Evolutionary conservation across 2,888 invertebrate species (phyloP).

Genomic region (Acanthosoma haemorrhoidale): DNA sequence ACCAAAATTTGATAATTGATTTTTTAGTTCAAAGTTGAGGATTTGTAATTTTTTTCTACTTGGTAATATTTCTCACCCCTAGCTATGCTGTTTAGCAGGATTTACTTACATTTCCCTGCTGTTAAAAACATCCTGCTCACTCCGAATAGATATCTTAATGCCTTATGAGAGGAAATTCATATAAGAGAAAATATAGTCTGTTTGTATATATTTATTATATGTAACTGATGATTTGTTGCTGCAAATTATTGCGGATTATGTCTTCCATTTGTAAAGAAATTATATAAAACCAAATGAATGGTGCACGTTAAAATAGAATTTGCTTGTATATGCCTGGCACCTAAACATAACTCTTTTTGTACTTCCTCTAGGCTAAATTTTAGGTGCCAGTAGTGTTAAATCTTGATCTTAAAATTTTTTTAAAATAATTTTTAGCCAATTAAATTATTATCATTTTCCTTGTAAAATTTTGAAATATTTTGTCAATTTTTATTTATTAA

Average conservation of each 20-base stretch:
- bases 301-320: constrained; percentile 24
- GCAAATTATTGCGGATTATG: constrained; percentile 32
- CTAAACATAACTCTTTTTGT: constrained; percentile 28
- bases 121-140: constrained; percentile 35
- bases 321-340: constrained; percentile 28
- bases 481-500: constrained; percentile 22
- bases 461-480: constrained; percentile 20
- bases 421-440: constrained; percentile 18
- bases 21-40: too few species aligned
- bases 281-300: constrained; percentile 31
- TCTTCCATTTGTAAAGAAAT: constrained; percentile 37
- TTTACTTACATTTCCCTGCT: constrained; percentile 13
- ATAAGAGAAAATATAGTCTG: constrained; percentile 38
- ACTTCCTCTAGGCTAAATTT: constrained; percentile 29
- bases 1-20: too few species aligned
- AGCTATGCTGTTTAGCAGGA: constrained; percentile 26
- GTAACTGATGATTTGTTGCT: constrained; percentile 24
- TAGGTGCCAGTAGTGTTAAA: constrained; percentile 30
- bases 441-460: constrained; percentile 21
- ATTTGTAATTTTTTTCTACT: constrained; percentile 2
- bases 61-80: constrained; percentile 21
- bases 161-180: constrained; percentile 37
- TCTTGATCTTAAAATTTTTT: constrained; percentile 22
- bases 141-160: constrained; percentile 37
- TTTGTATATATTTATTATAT: constrained; percentile 34